phyloP scores from a whole-genome alignment of 2,113 vertebrate genomes.

The Brachyistius frenatus region DNA sequence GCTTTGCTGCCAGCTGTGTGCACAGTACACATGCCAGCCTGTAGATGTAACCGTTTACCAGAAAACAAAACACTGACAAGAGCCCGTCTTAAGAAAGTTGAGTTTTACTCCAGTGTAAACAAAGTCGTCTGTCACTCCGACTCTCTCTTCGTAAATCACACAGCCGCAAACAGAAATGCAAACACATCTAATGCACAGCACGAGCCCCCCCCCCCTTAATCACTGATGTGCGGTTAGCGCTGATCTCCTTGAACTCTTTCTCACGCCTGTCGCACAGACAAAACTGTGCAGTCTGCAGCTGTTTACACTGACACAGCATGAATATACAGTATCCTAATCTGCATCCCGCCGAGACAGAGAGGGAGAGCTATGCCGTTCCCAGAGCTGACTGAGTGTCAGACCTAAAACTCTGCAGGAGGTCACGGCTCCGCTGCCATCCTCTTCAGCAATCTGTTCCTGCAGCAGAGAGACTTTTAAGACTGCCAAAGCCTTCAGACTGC shows the following conservation, averaged over 20 bases:
- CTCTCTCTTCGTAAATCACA: conserved; percentile 3
- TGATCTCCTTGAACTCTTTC: conserved; percentile 40
- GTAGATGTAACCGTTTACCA: conserved; percentile 13
- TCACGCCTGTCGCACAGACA: conserved; percentile 28
- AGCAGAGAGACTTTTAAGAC: neutral
- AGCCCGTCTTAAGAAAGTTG: conserved; percentile 4
- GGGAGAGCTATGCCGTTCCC: conserved; percentile 29
- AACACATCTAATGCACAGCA: neutral
- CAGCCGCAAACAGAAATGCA: conserved; percentile 1
- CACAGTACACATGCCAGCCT: neutral
- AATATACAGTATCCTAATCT: conserved; percentile 48
- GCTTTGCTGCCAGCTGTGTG: conserved; percentile 15
- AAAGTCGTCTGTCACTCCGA: conserved; percentile 4
- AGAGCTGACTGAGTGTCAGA: conserved; percentile 38
- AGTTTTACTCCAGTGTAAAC: conserved; percentile 29
- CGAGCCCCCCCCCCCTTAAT: neutral
- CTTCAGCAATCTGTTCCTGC: conserved; percentile 38
- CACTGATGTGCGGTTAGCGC: neutral
- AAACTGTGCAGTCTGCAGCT: neutral
- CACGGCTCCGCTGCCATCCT: conserved; percentile 15
- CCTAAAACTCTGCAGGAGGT: conserved; percentile 25
- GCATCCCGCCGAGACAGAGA: conserved; percentile 19
- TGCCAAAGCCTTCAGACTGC: conserved; percentile 7
- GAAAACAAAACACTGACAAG: conserved; percentile 32
- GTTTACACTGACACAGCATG: conserved; percentile 41